These are phyloP conservation scores for Microctonus brassicae DNA, from an alignment of 2,888 invertebrate genomes.

Conservation along the genomic window DNA sequence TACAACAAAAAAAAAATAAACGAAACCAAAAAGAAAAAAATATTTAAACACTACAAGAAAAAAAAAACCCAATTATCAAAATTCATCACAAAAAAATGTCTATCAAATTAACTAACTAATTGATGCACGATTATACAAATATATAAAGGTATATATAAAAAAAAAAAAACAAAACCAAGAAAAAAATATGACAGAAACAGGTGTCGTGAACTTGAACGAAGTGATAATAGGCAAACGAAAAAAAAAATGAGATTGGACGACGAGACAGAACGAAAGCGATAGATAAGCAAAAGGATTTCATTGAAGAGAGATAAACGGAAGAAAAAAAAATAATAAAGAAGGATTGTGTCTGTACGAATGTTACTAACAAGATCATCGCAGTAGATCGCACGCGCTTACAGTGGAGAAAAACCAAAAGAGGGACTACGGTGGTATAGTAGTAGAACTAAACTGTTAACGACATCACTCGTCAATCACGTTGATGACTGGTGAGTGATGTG, in stretches of 20 bases:
- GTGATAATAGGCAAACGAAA: background rate
- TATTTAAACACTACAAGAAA: background rate
- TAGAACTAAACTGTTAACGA: constrained; percentile 63
- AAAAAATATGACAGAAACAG: constrained; percentile 7
- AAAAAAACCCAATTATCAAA: too few species aligned
- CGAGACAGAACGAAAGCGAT: background rate
- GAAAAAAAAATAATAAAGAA: constrained; percentile 25
- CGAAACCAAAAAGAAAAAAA: background rate
- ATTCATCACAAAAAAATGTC: background rate
- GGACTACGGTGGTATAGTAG: background rate
- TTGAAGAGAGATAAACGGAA: background rate
- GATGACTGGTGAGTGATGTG: constrained; percentile 59
- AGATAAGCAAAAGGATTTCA: background rate
- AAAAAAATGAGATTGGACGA: background rate
- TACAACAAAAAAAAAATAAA: background rate
- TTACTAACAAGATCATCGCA: constrained; percentile 60
- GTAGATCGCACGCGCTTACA: constrained; percentile 56
- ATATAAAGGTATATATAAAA: background rate
- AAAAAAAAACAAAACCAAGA: background rate
- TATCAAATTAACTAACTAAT: background rate
- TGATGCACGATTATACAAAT: background rate
- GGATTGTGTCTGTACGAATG: constrained; percentile 39
- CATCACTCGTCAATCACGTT: constrained; percentile 67
- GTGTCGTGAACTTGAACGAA: constrained; percentile 19
- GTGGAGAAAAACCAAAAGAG: constrained; percentile 11